These are phyloP conservation scores for Drosophila willistoni DNA, from an alignment of 1,140 invertebrate species.

Conservation along the genomic window DNA sequence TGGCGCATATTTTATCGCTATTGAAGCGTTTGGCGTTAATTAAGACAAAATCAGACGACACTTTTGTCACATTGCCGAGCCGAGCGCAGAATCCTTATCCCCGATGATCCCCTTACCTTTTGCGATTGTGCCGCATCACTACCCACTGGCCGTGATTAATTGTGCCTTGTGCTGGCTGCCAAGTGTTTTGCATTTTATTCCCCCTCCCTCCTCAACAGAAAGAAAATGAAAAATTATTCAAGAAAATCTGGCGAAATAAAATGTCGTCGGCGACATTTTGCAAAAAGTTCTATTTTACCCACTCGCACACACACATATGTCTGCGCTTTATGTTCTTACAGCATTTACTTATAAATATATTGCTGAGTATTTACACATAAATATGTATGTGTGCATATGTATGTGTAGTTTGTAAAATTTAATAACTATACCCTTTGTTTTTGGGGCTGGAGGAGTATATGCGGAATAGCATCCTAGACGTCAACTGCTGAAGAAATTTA, in stretches of 20 bases:
- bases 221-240: constrained; percentile 82
- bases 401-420: constrained; percentile 1
- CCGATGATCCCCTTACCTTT: constrained; percentile 8
- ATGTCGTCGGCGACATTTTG: constrained; percentile 83
- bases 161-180: constrained; percentile 70
- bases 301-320: constrained; percentile 19
- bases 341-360: constrained; percentile 27
- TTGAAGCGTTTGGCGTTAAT: constrained; percentile 83
- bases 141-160: constrained; percentile 65
- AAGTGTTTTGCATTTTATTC: constrained; percentile 40
- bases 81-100: background rate
- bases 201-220: constrained; percentile 14
- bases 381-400: constrained; percentile 13
- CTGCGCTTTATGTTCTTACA: constrained; percentile 15
- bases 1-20: constrained; percentile 83
- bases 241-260: constrained; percentile 83
- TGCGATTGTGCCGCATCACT: constrained; percentile 16
- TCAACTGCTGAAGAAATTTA: no score
- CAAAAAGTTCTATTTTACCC: constrained; percentile 61
- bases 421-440: background rate
- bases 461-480: background rate
- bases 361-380: constrained; percentile 19
- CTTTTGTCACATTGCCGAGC: constrained; percentile 78
- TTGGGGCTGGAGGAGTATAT: background rate
- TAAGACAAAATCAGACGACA: constrained; percentile 83